Evolutionary conservation across 2,888 invertebrate genomes (phyloP).

Genomic region (Cenopis cana): DNA sequence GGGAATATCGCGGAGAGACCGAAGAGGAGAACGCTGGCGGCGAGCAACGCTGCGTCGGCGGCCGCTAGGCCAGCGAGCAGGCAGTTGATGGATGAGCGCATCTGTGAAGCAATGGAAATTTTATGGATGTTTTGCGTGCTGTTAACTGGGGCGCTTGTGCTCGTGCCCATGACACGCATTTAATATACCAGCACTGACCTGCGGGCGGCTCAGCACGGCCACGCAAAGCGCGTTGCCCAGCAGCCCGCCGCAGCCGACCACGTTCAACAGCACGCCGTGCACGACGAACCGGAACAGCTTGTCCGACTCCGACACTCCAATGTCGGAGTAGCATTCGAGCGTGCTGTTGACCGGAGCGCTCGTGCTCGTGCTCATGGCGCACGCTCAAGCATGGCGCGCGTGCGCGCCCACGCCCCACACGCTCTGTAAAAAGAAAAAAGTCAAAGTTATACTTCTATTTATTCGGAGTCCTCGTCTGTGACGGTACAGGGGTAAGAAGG

Average conservation of each 20-base stretch:
- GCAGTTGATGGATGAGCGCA: constrained; percentile 98
- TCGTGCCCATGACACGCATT: too few species aligned
- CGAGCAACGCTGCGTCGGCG: constrained; percentile 95
- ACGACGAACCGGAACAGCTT: constrained; percentile 91
- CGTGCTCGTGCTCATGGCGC: constrained; percentile 58
- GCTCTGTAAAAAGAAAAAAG: neutral
- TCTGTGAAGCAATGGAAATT: constrained; percentile 73
- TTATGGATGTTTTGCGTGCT: too few species aligned
- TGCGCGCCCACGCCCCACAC: constrained; percentile 48
- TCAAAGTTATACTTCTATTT: too few species aligned
- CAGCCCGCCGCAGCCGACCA: constrained; percentile 92
- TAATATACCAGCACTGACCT: neutral
- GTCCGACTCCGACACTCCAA: constrained; percentile 71
- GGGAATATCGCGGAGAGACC: constrained; percentile 94
- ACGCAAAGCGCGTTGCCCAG: constrained; percentile 96
- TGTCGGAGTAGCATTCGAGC: constrained; percentile 71
- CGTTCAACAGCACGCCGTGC: constrained; percentile 92
- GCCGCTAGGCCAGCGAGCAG: constrained; percentile 96
- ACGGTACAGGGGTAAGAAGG: too few species aligned
- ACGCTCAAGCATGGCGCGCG: constrained; percentile 50
- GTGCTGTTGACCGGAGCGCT: constrained; percentile 47
- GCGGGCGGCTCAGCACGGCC: constrained; percentile 95
- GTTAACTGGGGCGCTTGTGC: too few species aligned
- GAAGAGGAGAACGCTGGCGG: constrained; percentile 94
- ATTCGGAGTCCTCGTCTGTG: too few species aligned